Base-by-base conservation (phyloP, 2,113 vertebrate genomes). In the Xenotilapia flavipinnis region DNA sequence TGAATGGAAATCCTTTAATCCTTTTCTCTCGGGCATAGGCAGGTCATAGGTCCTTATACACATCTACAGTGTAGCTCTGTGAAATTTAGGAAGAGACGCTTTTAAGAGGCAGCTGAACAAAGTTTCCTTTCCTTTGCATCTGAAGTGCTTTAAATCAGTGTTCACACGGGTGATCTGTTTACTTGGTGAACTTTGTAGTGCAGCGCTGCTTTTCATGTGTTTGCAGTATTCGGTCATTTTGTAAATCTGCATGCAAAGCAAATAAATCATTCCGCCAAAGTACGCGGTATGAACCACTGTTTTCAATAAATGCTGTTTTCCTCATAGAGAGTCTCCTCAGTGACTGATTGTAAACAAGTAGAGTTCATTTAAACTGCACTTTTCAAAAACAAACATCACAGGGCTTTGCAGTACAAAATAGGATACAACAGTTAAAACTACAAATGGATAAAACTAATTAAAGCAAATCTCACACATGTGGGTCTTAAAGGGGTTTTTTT, bases 241-340 rank as follows among this genome's bases (percentile, higher is more conserved):
- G 68, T 11, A 75, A 47, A 5, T 45, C 23, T 47, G 21, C 8
- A 0, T 17, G 9, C 9, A 28, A 28, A 75, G 68, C 40, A 28
- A 75, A 28, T 45, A 21, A 70, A 26, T 49, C 17, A 62, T 42
- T 87, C 40, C 0, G 12, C 26, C 54, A 15, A 23, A 11, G 28
- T 42, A n/a, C 6, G 31, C 70, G 15, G 38, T 55, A 15, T 60
- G 19, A 81, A 58, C 28, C 15, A 19, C n/a, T 49, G 33, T 23
- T 87, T 62, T 80, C 31, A 91, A 87, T 92, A 88, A 92, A 93
- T 15, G 15, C 36, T 55, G 7, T 70, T 49, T 45, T 82, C 38
- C 19, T 40, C 15, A 49, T n/a, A 19, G 79, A 56, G 33, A 54
- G 81, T 82, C 47, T 65, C 19, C 70, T 49, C 10, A 4, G 15